Evolutionary conservation across 2,113 vertebrate species (phyloP), one percentile per base, ranked within the genome.

Genomic region (Amia ocellicauda): DNA sequence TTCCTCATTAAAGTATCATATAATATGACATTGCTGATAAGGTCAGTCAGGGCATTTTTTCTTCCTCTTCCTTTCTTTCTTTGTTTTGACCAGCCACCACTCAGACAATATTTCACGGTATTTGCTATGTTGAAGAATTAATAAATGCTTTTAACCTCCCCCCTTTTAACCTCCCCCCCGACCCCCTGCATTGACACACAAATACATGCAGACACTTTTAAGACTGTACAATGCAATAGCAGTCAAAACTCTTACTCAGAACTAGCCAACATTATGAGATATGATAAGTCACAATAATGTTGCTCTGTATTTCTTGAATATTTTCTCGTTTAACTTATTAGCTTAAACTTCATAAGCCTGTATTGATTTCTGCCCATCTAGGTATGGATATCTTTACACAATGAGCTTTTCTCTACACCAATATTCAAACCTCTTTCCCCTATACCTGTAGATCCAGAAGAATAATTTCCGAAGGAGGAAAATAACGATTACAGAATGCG

Each of bases 21-120:
- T 58, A 64, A 23, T 70, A 51, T 64, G 62, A 66, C 22, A 63
- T 60, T 56, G 49, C 62, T 72, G 63, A 54, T 58, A 54, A 58
- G 60, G 28, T 20, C 64, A 66, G 64, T 53, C 51, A 62, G 49
- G 31, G 49, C 22, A 52, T 17, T 27, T 49, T 19, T 49, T 3
- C 45, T 49, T 19, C 20, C 45, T 49, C 45, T 49, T 19, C 3
- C 45, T 49, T 19, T 49, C 45, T 49, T 19, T 51, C 45, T 67
- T 22, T 67, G 26, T 24, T 8, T 28, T 9, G 11, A 31, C 29
- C 50, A 56, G n/a, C 26, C 26, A 10, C 41, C 36, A 52, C 23
- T 31, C 43, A 56, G 51, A 66, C 58, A 58, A 62, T 19, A 36
- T 58, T 66, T 57, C 47, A 41, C 26, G 27, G 23, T 45, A 51